Base-by-base conservation (phyloP, 2,113 vertebrate species). In the Shinisaurus crocodilurus region DNA sequence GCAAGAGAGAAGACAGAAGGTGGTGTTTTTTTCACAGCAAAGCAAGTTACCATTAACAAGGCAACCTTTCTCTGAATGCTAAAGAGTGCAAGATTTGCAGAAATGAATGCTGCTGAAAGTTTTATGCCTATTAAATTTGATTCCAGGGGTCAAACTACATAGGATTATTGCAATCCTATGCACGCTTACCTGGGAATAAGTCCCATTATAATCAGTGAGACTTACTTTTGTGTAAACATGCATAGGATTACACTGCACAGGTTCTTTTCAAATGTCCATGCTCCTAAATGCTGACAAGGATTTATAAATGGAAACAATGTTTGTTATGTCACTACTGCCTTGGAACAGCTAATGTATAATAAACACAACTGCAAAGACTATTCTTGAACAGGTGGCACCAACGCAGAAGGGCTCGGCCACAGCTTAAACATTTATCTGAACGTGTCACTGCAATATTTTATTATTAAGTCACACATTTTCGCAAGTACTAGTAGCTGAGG, bases 291-390 rank as follows among this genome's bases (percentile, higher is more conserved):
- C 27, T 77, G 60, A n/a, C 50, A 87, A 87, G 40, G 37, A 45
- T 87, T 79, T 87, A 32, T 76, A 29, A 63, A 32, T 65, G 40
- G 8, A 34, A 48, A 77, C 74, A 6, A 63, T 65, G 75, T 65
- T 79, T 88, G 86, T 48, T 88, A 23, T 79, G 75, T 88, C 87
- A 88, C 76, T 37, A 81, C 23, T 65, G 57, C 54, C 57, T 88
- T 65, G 43, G 48, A 65, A 65, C 75, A 88, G 34, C 32, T 65
- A 48, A 69, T 88, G 23, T 63, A 32, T 86, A 81, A 70, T 43
- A 90, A 57, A 86, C 75, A 89, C 29, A 37, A 16, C 50, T 57
- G 40, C 63, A n/a, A 50, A 72, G 34, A 54, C 40, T 48, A 74
- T 20, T 37, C 32, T 3, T 23, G 40, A 72, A 87, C 54, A 75